A percentile compares a stretch with the other conserved stretches of the same genome.
phyloP scores from a whole-genome alignment of 2,113 vertebrate genomes.

The Planiliza haematocheilus region DNA sequence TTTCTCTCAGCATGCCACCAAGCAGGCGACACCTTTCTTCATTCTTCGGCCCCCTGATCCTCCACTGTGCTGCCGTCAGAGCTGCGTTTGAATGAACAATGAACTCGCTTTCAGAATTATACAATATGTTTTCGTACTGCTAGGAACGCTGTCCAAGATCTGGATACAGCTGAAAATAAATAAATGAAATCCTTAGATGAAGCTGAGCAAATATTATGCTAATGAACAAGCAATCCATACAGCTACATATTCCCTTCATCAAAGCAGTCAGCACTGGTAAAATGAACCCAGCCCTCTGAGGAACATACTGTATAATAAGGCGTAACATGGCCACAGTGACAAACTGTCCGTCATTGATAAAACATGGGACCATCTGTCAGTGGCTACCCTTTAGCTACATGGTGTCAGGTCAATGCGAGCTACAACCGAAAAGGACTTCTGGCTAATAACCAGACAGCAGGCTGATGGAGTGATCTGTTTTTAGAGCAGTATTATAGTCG shows the following conservation, averaged over 20 bases:
- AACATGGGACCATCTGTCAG: slow-evolving; percentile 13
- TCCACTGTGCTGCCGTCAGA: slow-evolving; percentile 10
- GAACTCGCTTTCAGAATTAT: not conserved
- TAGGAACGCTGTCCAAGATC: not conserved
- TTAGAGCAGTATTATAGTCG: slow-evolving; percentile 3
- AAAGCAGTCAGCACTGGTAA: not conserved
- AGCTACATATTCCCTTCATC: not conserved
- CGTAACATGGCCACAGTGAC: not conserved
- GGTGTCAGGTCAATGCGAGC: slow-evolving; percentile 40
- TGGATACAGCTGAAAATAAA: slow-evolving; percentile 10
- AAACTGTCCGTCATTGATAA: slow-evolving; percentile 8
- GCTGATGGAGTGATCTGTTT: slow-evolving; percentile 5
- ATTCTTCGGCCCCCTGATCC: not conserved
- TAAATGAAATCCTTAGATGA: not conserved
- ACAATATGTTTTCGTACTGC: slow-evolving; percentile 15
- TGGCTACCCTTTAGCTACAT: slow-evolving; percentile 22
- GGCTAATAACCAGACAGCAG: slow-evolving; percentile 15
- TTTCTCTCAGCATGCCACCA: slow-evolving; percentile 31
- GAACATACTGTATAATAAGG: not conserved
- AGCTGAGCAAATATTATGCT: slow-evolving; percentile 6
- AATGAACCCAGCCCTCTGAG: not conserved
- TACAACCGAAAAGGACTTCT: slow-evolving; percentile 7
- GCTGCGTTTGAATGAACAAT: not conserved
- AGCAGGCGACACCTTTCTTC: not conserved
- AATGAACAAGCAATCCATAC: not conserved